Percentiles rank a stretch among this genome's conserved stretches.
These are phyloP conservation scores for Babylonia areolata DNA, from an alignment of 1,140 invertebrate genomes.

Conservation along the genomic window DNA sequence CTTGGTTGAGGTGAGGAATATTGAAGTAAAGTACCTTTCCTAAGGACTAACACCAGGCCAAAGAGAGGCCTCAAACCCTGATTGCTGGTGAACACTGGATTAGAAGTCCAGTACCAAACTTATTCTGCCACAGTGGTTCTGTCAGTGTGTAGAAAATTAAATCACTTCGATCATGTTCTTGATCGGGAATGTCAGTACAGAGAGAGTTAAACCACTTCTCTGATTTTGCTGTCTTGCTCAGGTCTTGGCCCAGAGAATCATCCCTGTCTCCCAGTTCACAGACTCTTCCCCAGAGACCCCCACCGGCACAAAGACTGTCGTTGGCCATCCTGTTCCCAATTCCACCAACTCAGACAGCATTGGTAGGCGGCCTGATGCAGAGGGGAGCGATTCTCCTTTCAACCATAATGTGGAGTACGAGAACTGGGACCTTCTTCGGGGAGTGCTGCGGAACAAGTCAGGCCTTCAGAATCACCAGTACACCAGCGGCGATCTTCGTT, in stretches of 20 bases:
- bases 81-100: too few species aligned
- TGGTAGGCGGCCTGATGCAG: constrained; percentile 24
- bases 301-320: background rate
- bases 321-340: background rate
- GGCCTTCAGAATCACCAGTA: constrained; percentile 18
- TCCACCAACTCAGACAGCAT: background rate
- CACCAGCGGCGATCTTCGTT: constrained; percentile 27
- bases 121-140: too few species aligned
- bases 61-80: too few species aligned
- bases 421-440: constrained; percentile 27
- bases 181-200: too few species aligned
- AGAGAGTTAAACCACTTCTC: too few species aligned
- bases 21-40: too few species aligned
- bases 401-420: constrained; percentile 31
- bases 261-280: background rate
- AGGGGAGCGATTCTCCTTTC: constrained; percentile 27
- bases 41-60: too few species aligned
- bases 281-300: constrained; percentile 18
- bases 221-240: background rate
- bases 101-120: too few species aligned
- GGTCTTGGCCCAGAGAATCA: background rate
- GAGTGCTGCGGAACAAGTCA: background rate
- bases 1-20: too few species aligned
- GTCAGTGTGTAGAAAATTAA: too few species aligned
- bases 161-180: too few species aligned